Base-by-base conservation (phyloP, 2,113 vertebrate species). In the Psilopsiagon aurifrons region DNA sequence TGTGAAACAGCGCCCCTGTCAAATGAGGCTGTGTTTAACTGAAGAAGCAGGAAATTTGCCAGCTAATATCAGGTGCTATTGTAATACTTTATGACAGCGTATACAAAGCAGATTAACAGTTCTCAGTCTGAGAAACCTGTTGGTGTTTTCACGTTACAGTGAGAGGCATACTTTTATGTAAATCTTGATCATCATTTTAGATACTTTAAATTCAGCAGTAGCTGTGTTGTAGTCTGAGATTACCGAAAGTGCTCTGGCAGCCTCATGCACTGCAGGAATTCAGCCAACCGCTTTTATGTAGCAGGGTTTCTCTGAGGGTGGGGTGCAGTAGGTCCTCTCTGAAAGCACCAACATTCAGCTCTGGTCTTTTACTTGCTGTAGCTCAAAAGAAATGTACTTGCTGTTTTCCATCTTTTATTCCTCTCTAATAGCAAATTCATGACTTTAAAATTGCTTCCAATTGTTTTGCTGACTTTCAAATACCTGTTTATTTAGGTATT, bases 21-120 rank as follows among this genome's bases (percentile, higher is more conserved):
- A 96, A 95, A 59, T 33, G 83, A 76, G 46, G 62, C 92, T 74
- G 66, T 94, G 37, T 86, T 87, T 95, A 92, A 86, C 70, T 84
- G 73, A 84, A 47, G 62, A 77, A 83, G 71, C 74, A 89, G 96
- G 88, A 91, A 70, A 47, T 70, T 33, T 47, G 64, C 83, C 89
- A 91, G 3, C 64, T 90, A 62, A 28, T 84, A 28, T 20, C 20
- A 5, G 60, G 83, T 7, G 2, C 64, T 90, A 29, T 92, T 88
- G 20, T 88, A 82, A 54, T 93, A 70, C 49, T 94, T 95, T 54
- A 28, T 68, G 75, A 70, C 35, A 83, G 47, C 33, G 80, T 95
- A 67, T 83, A 64, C 29, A 35, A 90, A 95, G 86, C 75, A 77
- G 28, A 76, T 85, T 77, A 90, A 92, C 86, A 90, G 44, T 62